These are phyloP conservation scores for Lymantria dispar DNA, from an alignment of 2,888 invertebrate species.

Conservation along the genomic window DNA sequence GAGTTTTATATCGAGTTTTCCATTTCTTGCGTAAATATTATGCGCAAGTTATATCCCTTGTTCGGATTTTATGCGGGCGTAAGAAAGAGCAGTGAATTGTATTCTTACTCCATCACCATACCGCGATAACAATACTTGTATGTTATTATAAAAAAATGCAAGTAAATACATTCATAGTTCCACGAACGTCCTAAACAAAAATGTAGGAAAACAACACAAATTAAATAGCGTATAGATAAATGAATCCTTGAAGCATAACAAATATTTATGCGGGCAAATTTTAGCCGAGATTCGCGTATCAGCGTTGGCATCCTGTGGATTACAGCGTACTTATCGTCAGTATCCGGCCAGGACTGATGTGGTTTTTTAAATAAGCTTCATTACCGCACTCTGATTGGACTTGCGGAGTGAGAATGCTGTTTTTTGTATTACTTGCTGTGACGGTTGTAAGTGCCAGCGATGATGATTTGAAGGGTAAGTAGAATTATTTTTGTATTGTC, in stretches of 20 bases:
- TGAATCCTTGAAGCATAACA: constrained; percentile 26
- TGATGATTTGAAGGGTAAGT: constrained; percentile 28
- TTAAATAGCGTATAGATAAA: background rate
- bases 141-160: too few relatives aligned
- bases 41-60: too few relatives aligned
- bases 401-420: constrained; percentile 37
- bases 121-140: too few relatives aligned
- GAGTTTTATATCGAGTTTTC: too few relatives aligned
- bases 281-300: constrained; percentile 41
- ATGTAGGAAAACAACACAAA: constrained; percentile 1
- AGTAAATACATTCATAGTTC: background rate
- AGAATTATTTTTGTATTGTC: too few relatives aligned
- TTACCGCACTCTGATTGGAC: constrained; percentile 2
- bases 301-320: constrained; percentile 60
- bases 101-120: too few relatives aligned
- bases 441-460: constrained; percentile 30
- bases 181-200: background rate
- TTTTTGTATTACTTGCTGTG: constrained; percentile 35
- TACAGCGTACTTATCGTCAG: constrained; percentile 33
- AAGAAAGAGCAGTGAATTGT: too few relatives aligned
- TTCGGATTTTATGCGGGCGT: too few relatives aligned
- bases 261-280: constrained; percentile 18
- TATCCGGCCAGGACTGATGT: constrained; percentile 22
- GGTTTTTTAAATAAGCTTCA: background rate
- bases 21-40: too few relatives aligned